Evolutionary conservation across 2,797 vertebrate genomes (phyloP).

Genomic region (Okamejei kenojei): DNA sequence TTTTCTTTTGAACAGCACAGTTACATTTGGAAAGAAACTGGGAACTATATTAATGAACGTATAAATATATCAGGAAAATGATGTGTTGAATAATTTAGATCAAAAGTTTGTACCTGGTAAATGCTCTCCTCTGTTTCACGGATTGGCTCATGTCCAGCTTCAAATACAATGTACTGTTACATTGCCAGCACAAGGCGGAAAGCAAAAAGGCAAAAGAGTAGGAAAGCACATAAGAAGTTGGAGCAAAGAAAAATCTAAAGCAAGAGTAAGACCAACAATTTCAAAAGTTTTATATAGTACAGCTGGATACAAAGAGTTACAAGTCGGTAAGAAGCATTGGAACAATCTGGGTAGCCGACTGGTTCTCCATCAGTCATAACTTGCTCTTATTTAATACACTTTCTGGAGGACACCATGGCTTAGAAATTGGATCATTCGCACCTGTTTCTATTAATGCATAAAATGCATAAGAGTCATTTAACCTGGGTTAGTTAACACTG

Average conservation of each 20-base stretch:
- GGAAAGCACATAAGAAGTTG: conserved; percentile 67
- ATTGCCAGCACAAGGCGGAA: conserved; percentile 66
- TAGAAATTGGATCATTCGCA: too few species aligned
- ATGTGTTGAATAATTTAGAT: neutral
- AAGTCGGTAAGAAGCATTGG: conserved; percentile 40
- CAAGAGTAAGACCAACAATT: conserved; percentile 55
- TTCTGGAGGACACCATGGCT: neutral
- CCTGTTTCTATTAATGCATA: too few species aligned
- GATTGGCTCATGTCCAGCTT: conserved; percentile 98
- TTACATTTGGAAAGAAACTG: neutral
- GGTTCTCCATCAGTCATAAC: conserved; percentile 39
- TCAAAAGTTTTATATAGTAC: conserved; percentile 46
- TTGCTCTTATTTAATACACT: neutral
- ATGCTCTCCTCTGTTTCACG: conserved; percentile 98
- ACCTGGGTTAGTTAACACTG: too few species aligned
- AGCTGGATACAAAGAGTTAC: conserved; percentile 44
- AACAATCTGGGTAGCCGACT: conserved; percentile 44
- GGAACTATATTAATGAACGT: neutral
- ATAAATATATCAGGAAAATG: conserved; percentile 7
- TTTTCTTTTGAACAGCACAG: neutral
- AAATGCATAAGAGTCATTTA: too few species aligned
- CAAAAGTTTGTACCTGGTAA: conserved; percentile 87
- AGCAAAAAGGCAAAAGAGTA: conserved; percentile 23
- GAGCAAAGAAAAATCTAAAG: conserved; percentile 59
- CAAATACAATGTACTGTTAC: conserved; percentile 99